These are phyloP conservation scores for Paracanthobrama guichenoti DNA, from an alignment of 2,113 vertebrate genomes.

Conservation along the genomic window DNA sequence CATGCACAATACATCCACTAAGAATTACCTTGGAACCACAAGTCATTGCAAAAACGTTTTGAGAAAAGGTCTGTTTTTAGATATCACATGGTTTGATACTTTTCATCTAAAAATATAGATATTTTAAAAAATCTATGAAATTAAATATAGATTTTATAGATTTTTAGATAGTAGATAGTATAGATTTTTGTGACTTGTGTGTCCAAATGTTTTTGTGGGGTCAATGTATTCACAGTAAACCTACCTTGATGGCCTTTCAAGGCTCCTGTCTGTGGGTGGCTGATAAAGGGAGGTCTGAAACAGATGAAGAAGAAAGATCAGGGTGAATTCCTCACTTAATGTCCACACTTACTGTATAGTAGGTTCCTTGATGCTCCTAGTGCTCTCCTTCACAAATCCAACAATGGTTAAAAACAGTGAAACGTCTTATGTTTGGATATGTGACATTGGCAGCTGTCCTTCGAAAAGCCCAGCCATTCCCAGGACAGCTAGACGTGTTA, in stretches of 20 bases:
- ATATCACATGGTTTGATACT: background rate
- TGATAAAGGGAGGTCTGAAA: slow-evolving; percentile 59
- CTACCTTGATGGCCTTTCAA: slow-evolving; percentile 59
- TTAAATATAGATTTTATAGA: too few species aligned
- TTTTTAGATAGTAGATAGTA: too few species aligned
- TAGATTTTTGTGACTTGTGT: background rate
- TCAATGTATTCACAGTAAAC: background rate
- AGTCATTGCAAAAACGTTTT: background rate
- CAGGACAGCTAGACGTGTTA: background rate
- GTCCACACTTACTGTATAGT: background rate
- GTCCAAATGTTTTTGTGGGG: too few species aligned
- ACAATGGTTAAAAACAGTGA: slow-evolving; percentile 5
- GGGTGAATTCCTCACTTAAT: slow-evolving; percentile 12
- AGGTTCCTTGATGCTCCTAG: background rate
- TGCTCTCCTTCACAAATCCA: background rate
- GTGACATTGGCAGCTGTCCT: background rate
- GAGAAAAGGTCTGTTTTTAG: background rate
- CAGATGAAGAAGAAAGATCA: slow-evolving; percentile 41
- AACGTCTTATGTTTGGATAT: background rate
- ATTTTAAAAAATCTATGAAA: background rate
- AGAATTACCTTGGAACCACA: background rate
- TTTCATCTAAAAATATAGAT: background rate
- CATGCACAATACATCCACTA: background rate
- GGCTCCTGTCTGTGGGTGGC: slow-evolving; percentile 47
- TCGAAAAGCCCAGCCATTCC: background rate